A percentile compares a stretch with the other conserved stretches of the same genome.
phyloP scores from a whole-genome alignment of 2,113 vertebrate genomes.

The Grammomys dolichurus region DNA sequence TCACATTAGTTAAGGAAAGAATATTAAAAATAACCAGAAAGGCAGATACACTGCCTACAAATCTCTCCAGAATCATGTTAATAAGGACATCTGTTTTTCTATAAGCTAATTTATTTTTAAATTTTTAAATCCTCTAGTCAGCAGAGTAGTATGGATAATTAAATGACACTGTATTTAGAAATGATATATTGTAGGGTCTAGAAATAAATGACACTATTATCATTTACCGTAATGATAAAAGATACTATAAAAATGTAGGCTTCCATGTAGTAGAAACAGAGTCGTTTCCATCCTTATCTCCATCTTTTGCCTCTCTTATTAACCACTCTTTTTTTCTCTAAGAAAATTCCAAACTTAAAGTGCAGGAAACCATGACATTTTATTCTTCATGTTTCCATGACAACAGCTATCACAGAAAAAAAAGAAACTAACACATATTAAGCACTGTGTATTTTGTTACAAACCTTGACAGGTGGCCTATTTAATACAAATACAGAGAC shows the following conservation, averaged over 20 bases:
- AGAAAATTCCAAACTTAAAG: constrained; percentile 54
- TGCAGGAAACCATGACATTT: constrained; percentile 53
- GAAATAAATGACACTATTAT: constrained; percentile 30
- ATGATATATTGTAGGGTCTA: neutral
- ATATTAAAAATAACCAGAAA: neutral
- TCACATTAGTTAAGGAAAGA: neutral
- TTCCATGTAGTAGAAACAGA: neutral
- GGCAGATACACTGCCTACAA: neutral
- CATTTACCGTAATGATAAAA: neutral
- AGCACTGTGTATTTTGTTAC: constrained; percentile 33
- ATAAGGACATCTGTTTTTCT: neutral
- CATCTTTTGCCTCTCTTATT: constrained; percentile 45
- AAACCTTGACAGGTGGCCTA: constrained; percentile 58
- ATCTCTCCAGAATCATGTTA: neutral
- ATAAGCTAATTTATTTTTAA: neutral
- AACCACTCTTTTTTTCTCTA: neutral
- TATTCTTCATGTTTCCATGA: constrained; percentile 68
- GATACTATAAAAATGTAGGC: neutral
- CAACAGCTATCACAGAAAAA: constrained; percentile 44
- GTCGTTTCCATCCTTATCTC: neutral
- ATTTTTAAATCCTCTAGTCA: neutral
- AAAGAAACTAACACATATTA: constrained; percentile 64
- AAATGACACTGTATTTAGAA: neutral
- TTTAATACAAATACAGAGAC: constrained; percentile 31
- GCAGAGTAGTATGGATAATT: neutral